These are phyloP conservation scores for Melanotus villosus DNA, from an alignment of 2,888 invertebrate species.

Conservation along the genomic window DNA sequence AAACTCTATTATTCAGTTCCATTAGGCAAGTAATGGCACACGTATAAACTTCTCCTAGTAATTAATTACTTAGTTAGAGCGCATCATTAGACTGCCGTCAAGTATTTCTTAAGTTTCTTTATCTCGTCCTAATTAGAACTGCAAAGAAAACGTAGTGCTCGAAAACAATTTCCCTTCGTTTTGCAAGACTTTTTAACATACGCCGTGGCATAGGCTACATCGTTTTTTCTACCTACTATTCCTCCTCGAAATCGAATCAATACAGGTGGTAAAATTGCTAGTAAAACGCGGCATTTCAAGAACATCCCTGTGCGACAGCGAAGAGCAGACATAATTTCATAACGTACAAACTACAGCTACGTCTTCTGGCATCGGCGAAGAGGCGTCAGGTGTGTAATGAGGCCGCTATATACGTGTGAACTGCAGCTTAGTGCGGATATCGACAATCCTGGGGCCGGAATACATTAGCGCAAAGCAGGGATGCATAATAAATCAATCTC, in stretches of 20 bases:
- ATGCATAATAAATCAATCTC: conserved; percentile 57
- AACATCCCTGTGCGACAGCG: neutral
- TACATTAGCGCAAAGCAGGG: conserved; percentile 43
- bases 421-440: conserved; percentile 35
- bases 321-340: conserved; percentile 2
- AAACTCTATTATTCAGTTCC: conserved; percentile 28
- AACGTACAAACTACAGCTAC: neutral
- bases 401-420: conserved; percentile 37
- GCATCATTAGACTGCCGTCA: conserved; percentile 16
- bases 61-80: conserved; percentile 18
- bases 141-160: neutral
- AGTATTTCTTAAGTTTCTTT: conserved; percentile 22
- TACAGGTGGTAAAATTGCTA: conserved; percentile 11
- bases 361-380: conserved; percentile 17
- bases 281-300: neutral
- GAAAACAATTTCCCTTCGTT: neutral
- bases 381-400: conserved; percentile 39
- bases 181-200: neutral
- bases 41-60: conserved; percentile 4
- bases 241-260: neutral
- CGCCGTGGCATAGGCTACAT: neutral
- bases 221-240: too few relatives aligned
- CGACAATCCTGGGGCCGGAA: conserved; percentile 36
- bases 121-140: conserved; percentile 14
- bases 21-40: conserved; percentile 26